These are phyloP conservation scores for Picus viridis DNA, from an alignment of 2,797 vertebrate genomes.

Conservation along the genomic window DNA sequence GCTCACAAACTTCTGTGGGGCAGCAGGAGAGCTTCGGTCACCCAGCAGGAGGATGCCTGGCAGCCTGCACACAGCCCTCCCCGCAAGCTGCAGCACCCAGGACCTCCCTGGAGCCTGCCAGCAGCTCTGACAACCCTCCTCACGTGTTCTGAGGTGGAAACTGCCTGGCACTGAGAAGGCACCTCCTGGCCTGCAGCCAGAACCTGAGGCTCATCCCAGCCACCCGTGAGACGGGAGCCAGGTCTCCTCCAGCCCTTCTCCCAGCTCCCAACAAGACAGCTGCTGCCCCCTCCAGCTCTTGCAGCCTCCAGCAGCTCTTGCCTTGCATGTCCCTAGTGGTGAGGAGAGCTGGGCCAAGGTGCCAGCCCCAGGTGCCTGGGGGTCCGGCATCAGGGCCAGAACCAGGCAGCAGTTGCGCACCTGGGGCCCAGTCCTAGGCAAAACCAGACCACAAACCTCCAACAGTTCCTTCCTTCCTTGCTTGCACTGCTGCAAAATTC, in stretches of 20 bases:
- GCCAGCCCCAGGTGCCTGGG: neutral
- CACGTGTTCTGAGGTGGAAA: neutral
- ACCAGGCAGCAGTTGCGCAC: neutral
- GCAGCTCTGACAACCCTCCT: neutral
- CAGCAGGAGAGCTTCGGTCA: neutral
- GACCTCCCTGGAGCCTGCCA: neutral
- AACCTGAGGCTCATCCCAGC: neutral
- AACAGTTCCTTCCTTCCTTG: neutral
- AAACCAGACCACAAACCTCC: neutral
- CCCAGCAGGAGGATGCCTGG: neutral
- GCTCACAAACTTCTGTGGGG: constrained; percentile 90
- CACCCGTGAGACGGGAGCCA: neutral
- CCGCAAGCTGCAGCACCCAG: neutral
- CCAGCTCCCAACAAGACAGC: neutral
- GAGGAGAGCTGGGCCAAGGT: neutral
- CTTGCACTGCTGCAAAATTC: neutral
- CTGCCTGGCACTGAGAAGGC: neutral
- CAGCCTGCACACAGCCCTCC: neutral
- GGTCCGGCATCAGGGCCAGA: neutral
- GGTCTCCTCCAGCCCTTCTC: neutral
- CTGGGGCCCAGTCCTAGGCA: neutral
- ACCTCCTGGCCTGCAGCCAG: neutral
- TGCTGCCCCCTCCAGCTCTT: neutral
- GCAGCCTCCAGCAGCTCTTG: neutral
- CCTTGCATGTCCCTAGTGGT: neutral